These are phyloP conservation scores for Metridium senile DNA, from an alignment of 92 coral and sea anemone genomes.

Conservation along the genomic window DNA sequence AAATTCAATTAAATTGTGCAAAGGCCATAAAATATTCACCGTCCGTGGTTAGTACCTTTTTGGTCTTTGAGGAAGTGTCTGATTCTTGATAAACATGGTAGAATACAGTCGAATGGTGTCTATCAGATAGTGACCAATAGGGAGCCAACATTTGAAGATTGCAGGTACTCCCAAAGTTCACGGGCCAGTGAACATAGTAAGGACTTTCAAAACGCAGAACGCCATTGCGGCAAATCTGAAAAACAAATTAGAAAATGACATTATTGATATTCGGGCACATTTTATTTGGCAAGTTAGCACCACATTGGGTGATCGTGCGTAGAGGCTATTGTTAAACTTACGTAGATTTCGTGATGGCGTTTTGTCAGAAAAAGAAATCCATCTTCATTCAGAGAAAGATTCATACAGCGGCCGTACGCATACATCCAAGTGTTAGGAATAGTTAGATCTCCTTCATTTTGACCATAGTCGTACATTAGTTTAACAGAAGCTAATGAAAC, in stretches of 20 bases:
- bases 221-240: constrained; percentile 54
- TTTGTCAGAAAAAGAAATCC: constrained; percentile 42
- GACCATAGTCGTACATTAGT: constrained; percentile 11
- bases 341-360: constrained; percentile 27
- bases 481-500: too few relatives aligned
- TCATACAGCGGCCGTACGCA: not conserved
- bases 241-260: not conserved
- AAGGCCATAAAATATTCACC: too few relatives aligned
- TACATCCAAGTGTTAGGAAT: not conserved
- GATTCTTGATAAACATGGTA: constrained; percentile 14
- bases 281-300: not conserved
- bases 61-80: not conserved
- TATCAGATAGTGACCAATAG: constrained; percentile 49
- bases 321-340: constrained; percentile 12
- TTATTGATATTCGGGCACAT: not conserved
- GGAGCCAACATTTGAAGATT: constrained; percentile 38
- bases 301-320: not conserved
- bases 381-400: constrained; percentile 26
- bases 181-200: constrained; percentile 28
- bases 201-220: constrained; percentile 37
- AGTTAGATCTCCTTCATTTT: constrained; percentile 22
- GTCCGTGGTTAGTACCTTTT: not conserved
- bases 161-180: constrained; percentile 33
- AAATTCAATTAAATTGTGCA: not conserved
- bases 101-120: constrained; percentile 13